Percentiles rank a stretch among this genome's conserved stretches.
These are phyloP conservation scores for Orbicella faveolata DNA, from an alignment of 64 coral and sea anemone genomes.

Conservation along the genomic window DNA sequence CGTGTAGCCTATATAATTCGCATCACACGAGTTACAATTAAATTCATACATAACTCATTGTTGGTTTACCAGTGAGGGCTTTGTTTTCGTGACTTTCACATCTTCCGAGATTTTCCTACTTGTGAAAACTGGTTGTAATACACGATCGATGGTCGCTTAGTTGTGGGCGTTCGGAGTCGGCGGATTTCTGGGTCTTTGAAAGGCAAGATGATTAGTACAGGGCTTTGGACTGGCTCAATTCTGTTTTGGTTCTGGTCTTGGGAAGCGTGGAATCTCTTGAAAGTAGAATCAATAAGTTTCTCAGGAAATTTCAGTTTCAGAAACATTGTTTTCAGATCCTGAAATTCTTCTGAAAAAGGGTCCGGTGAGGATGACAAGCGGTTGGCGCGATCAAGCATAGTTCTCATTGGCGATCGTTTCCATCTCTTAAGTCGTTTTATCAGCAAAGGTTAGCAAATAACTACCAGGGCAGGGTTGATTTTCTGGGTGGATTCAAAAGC, in stretches of 20 bases:
- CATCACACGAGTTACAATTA: no score
- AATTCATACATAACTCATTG: no score
- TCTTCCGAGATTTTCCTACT: no score
- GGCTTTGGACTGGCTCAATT: neutral
- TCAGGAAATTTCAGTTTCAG: neutral
- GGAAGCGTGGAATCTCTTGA: neutral
- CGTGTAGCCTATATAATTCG: no score
- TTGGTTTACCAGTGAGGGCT: no score
- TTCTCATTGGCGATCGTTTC: neutral
- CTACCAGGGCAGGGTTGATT: no score
- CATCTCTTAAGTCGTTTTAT: no score
- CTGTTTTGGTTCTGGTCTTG: neutral
- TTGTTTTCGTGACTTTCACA: no score
- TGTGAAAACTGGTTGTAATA: no score
- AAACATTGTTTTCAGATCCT: neutral
- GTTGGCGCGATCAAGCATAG: neutral
- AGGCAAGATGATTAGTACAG: neutral
- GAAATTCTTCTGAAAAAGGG: neutral
- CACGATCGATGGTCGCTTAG: neutral
- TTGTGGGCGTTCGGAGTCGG: neutral
- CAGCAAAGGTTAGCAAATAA: no score
- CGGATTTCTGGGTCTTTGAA: slow-evolving; percentile 29
- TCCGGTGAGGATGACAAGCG: neutral
- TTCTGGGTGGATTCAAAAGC: no score
- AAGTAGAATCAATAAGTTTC: neutral